Conservation (phyloP, 53 echinoderm and acorn worm species). For the Astropecten irregularis region DNA sequence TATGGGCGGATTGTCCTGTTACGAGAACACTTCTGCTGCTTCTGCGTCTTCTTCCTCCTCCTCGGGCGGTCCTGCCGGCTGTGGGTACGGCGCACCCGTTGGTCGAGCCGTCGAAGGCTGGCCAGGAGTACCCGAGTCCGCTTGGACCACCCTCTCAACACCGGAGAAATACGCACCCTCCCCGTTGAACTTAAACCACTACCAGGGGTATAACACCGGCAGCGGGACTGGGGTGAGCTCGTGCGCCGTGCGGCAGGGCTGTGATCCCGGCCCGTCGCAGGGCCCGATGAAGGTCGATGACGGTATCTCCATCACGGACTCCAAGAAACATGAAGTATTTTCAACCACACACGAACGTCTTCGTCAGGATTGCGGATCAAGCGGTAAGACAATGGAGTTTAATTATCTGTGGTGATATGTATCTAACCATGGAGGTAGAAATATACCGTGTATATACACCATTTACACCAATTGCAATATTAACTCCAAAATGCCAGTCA, state of each 20-base stretch:
- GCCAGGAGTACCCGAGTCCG: background rate
- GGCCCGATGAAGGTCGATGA: slow-evolving; percentile 18
- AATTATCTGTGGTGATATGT: no score
- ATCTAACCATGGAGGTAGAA: no score
- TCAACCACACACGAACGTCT: no score
- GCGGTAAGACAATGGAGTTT: no score
- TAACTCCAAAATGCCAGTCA: no score
- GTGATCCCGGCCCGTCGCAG: background rate
- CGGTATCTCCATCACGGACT: no score
- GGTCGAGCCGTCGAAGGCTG: slow-evolving; percentile 7
- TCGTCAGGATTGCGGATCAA: no score
- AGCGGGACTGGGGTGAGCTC: slow-evolving; percentile 21
- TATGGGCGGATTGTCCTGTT: slow-evolving; percentile 81
- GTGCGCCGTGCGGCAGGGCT: slow-evolving; percentile 34
- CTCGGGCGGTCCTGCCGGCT: slow-evolving; percentile 34
- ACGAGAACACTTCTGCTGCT: slow-evolving; percentile 43
- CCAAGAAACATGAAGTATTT: no score
- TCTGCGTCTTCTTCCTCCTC: no score
- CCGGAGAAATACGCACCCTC: background rate
- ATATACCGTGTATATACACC: no score
- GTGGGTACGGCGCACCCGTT: slow-evolving; percentile 8
- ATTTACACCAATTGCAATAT: no score
- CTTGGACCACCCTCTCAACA: background rate
- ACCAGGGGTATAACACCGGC: background rate
- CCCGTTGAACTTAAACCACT: slow-evolving; percentile 28